Evolutionary conservation across 2,888 invertebrate genomes (phyloP), one percentile per base, ranked within the genome.

Genomic region (Lomographa bimaculata): DNA sequence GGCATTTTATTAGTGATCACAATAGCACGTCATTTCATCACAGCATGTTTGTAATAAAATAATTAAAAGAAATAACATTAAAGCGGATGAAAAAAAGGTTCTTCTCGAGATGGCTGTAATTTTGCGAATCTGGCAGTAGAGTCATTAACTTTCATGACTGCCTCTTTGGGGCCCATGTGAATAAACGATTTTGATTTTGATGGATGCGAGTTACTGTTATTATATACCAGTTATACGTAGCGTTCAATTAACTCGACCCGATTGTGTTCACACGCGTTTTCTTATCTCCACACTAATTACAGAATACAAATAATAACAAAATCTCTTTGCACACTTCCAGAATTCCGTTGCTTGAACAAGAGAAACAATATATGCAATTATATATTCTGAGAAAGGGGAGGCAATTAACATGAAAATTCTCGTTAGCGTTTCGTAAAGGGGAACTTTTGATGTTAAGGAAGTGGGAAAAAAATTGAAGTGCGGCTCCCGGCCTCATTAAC

Each of bases 361-460:
- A 65, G 74, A 73, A 82, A 82, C 81, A 83, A 81, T 83, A 80
- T 78, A 80, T 81, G 79, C 76, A 82, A 84, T 83, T 82, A 81
- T 77, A 79, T 72, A 82, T 84, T 82, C 84, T 62, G 69, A 68
- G 61, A 71, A 61, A 72, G 71, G 62, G 64, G 18, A 69, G 80
- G 79, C 79, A 85, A 85, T 85, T 85, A 85, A 79, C 80, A 79
- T 79, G 76, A 73, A 78, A 81, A 78, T 80, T 76, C 84, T 85
- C 83, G 77, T 85, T 83, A 81, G 75, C 76, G 68, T 74, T 71
- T 74, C 64, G 80, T 72, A 79, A 83, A 83, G 72, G 77, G 71
- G 78, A 82, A 85, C 84, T 84, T 85, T 81, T 83, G 82, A 85
- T 83, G 82, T 77, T 77, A 79, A 80, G 72, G 73, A 79, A 79